These are phyloP conservation scores for Malurus melanocephalus DNA, from an alignment of 2,113 vertebrate genomes.

Conservation along the genomic window DNA sequence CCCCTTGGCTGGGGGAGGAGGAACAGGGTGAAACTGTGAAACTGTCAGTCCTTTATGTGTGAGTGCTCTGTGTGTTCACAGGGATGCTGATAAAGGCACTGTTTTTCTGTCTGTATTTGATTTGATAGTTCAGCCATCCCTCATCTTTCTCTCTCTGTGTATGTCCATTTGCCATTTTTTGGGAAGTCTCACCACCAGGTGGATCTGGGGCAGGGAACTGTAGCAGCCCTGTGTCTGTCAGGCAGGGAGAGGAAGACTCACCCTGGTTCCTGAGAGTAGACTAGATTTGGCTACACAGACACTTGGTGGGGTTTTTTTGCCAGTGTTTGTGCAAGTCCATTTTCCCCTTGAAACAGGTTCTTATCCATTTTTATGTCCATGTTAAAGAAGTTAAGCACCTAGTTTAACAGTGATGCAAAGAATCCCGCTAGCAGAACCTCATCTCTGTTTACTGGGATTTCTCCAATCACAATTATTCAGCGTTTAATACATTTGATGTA, in stretches of 20 bases:
- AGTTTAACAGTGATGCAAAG: neutral
- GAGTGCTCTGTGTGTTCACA: neutral
- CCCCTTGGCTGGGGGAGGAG: neutral
- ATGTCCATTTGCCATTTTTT: neutral
- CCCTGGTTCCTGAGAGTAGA: neutral
- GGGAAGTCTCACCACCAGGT: neutral
- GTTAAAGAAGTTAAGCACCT: neutral
- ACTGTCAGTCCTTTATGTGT: neutral
- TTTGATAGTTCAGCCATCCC: neutral
- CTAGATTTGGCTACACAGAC: neutral
- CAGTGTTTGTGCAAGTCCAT: neutral
- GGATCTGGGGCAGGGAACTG: neutral
- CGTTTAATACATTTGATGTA: neutral
- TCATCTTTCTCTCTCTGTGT: fast-evolving
- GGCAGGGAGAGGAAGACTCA: neutral
- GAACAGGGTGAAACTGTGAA: neutral
- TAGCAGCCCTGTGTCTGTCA: neutral
- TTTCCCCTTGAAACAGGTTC: neutral
- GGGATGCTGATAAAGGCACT: neutral
- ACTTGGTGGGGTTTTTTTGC: neutral
- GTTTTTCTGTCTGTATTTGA: neutral
- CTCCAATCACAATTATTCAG: neutral
- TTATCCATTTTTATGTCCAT: neutral
- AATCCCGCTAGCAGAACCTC: neutral
- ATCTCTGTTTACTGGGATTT: neutral